These are phyloP conservation scores for Arbacia lixula DNA, from an alignment of 53 echinoderm and acorn worm species.

Conservation along the genomic window DNA sequence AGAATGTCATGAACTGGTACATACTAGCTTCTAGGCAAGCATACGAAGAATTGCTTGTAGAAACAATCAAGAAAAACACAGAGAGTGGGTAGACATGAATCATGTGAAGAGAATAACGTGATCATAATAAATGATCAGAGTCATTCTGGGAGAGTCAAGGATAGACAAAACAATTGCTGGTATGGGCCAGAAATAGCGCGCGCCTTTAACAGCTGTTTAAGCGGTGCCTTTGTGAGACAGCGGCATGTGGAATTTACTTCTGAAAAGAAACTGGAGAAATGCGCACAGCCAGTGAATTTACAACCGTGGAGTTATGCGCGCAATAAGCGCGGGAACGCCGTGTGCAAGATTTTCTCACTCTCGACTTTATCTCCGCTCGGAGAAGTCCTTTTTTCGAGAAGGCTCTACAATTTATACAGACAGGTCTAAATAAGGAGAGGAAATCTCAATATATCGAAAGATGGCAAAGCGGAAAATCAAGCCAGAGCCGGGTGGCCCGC, in stretches of 20 bases:
- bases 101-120: no score
- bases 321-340: neutral
- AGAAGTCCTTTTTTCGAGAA: slow-evolving; percentile 23
- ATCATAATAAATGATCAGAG: no score
- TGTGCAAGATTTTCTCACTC: neutral
- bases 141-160: no score
- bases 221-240: slow-evolving; percentile 23
- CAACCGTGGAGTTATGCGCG: neutral
- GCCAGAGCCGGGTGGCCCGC: slow-evolving; percentile 11
- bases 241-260: neutral
- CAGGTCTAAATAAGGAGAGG: neutral
- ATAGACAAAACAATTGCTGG: no score
- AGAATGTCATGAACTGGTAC: no score
- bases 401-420: slow-evolving; percentile 15
- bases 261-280: neutral
- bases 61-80: no score
- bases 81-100: no score
- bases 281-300: neutral
- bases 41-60: no score
- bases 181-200: neutral
- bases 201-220: slow-evolving; percentile 7
- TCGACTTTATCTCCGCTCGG: slow-evolving; percentile 7
- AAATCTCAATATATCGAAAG: slow-evolving; percentile 13
- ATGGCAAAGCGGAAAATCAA: slow-evolving; percentile 11
- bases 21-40: no score